Conservation (phyloP, 37 sponge, comb jelly and placozoan genomes). For the Axinella damicornis region DNA sequence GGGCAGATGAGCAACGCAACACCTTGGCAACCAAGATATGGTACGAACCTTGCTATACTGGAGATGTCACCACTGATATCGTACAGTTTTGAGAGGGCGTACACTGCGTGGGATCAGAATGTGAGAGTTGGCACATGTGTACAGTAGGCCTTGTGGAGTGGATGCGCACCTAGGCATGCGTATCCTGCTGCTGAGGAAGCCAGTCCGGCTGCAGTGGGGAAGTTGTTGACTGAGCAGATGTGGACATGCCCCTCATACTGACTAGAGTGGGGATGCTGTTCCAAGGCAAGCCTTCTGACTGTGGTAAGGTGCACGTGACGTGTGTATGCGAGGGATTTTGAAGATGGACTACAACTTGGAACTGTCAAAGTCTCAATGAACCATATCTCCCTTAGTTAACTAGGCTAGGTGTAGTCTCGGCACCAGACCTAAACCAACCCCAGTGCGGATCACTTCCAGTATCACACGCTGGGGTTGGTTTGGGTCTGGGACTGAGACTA, state of each 20-base stretch:
- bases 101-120: slow-evolving; percentile 9
- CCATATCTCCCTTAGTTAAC: no score
- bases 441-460: no score
- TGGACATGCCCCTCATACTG: slow-evolving; percentile 52
- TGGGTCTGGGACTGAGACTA: no score
- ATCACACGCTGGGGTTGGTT: no score
- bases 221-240: slow-evolving; percentile 92
- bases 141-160: no score
- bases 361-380: no score
- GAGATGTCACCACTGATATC: slow-evolving; percentile 79
- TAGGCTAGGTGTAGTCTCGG: no score
- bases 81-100: slow-evolving; percentile 44
- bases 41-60: slow-evolving; percentile 79
- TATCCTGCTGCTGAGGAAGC: slow-evolving; percentile 99
- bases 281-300: slow-evolving; percentile 43
- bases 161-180: slow-evolving; percentile 85
- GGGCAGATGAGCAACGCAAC: no score
- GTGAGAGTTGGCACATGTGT: no score
- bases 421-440: no score
- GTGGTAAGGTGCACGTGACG: background rate
- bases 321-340: background rate
- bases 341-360: background rate
- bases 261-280: slow-evolving; percentile 5
- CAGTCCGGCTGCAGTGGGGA: slow-evolving; percentile 98
- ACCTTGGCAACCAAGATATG: no score